Evolutionary conservation across 2,113 vertebrate species (phyloP), one percentile per base, ranked within the genome.

Genomic region (Stigmatopora argus): DNA sequence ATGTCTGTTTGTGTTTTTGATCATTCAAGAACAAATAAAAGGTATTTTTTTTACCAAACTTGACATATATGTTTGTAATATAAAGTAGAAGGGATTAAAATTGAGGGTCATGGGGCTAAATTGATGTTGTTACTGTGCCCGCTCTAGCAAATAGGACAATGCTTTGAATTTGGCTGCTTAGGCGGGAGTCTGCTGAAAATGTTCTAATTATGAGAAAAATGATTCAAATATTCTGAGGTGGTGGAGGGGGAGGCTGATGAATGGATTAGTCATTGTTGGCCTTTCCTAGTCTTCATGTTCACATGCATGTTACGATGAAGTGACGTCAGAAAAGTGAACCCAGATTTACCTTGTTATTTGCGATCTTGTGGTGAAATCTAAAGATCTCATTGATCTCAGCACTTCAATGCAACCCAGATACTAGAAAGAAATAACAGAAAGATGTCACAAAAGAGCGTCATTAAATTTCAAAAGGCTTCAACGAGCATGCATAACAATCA

Each of bases 331-430:
- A 10, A 65, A 61, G 46, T 35, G 47, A 57, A 26, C 67, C 55
- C 60, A 3, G 19, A 71, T 80, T 19, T 80, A 92, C 91, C 91
- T 90, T 69, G 92, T 92, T 78, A 92, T 92, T 79, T 92, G 92
- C 56, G 92, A 92, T 70, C 92, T 89, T 58, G 90, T 92, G 68
- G 87, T 90, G 76, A 92, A 92, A 83, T 92, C 92, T 70, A 92
- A 84, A n/a, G 92, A 92, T 81, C 91, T 91, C 92, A 92, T 92
- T 3, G 92, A 92, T 14, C 90, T 88, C 26, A 92, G 85, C 60
- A 92, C 92, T 77, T 92, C 92, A 71, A 92, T 90, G 69, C 92
- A 92, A 65, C 92, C 92, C 74, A 92, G 76, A 77, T 92, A 92
- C 92, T 92, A 80, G 18, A 88, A 87, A 75, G 26, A n/a, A 83